Evolutionary conservation across 1,140 invertebrate species (phyloP).

Genomic region (Philotrypesis tridentata): DNA sequence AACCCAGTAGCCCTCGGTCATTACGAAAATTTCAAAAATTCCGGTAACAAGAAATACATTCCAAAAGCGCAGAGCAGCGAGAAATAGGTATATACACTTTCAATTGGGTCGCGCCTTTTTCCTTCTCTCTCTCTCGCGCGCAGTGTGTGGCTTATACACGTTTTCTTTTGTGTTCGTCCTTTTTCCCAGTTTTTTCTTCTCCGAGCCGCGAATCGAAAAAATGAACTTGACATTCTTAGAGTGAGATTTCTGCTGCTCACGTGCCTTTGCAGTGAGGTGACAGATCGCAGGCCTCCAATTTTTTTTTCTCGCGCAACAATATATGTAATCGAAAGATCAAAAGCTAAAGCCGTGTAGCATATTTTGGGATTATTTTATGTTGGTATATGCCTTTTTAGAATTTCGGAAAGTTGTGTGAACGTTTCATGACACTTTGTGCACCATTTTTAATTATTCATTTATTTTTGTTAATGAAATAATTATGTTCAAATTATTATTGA

Average conservation of each 20-base stretch:
- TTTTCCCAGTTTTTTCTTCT: not conserved
- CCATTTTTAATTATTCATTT: no score
- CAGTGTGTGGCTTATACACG: no score
- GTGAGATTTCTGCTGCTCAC: not conserved
- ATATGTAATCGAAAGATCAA: not conserved
- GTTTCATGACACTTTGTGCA: no score
- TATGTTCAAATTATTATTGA: no score
- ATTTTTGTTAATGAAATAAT: no score
- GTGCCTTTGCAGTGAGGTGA: not conserved
- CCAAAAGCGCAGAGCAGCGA: not conserved
- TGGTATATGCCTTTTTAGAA: no score
- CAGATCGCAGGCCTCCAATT: not conserved
- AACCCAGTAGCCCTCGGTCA: no score
- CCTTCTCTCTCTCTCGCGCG: not conserved
- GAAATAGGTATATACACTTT: not conserved
- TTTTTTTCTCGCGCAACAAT: not conserved
- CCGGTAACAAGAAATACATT: not conserved
- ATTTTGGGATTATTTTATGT: no score
- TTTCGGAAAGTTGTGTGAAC: no score
- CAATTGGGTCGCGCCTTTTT: slow-evolving; percentile 17
- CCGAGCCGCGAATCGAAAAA: not conserved
- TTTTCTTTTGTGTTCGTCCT: not conserved
- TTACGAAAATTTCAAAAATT: not conserved
- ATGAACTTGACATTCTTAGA: slow-evolving; percentile 25
- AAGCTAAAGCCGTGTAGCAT: no score